Base-by-base conservation (phyloP, 2,797 vertebrate species). In the Sus cebifrons region DNA sequence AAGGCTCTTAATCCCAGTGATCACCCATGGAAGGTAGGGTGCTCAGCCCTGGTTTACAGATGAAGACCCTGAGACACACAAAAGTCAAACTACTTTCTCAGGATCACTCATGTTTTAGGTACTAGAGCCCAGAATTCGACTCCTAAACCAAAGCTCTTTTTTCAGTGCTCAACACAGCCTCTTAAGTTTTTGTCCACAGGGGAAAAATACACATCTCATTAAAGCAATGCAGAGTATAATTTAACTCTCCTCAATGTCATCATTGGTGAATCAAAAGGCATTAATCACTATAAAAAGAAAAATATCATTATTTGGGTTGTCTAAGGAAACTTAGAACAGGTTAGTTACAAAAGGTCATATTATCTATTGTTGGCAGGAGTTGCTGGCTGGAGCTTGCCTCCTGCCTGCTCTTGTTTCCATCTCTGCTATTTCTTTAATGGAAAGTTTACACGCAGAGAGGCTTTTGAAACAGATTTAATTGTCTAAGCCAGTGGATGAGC, bases 391-490 rank as follows among this genome's bases (percentile, higher is more conserved):
- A 89, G 27, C 36, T 77, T 65, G 64, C 56, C 32, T 60, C 8
- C 44, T 52, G 4, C 10, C 36, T 71, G 36, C 0, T n/a, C 64
- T 84, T 87, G 78, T 79, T 90, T 74, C 60, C n/a, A 78, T 89
- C 40, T 67, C 32, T 65, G 52, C 21, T 88, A 58, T 54, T 93
- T 94, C 78, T 75, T 71, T 40, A n/a, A 8, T 49, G 83, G 65
- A 91, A 86, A 90, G 58, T n/a, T 86, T 40, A 32, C 49, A 70
- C 1, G 14, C 18, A 87, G 71, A 90, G 54, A 95, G 79, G 5
- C 11, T 68, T 88, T 75, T n/a, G 20, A 91, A 86, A 96, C 6
- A 93, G 36, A 89, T 73, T 84, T 65, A 70, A 85, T 91, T 85
- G 4, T 86, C 70, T 82, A 40, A 83, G 23, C 54, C 23, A 74